These are phyloP conservation scores for Parus major DNA, from an alignment of 2,113 vertebrate genomes.

Conservation along the genomic window DNA sequence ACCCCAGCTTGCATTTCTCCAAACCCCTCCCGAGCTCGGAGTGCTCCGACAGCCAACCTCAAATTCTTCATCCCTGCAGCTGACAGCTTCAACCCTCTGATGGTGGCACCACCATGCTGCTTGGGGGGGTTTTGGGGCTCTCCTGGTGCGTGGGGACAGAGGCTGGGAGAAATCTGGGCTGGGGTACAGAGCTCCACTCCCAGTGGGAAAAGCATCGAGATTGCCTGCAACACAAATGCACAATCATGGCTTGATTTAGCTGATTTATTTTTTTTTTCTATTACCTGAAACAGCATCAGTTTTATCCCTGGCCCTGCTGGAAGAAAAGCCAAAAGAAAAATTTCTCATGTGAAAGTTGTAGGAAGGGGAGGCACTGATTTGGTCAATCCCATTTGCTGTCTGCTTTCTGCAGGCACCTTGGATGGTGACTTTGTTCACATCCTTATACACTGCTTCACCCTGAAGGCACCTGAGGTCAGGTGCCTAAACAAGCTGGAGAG, in stretches of 20 bases:
- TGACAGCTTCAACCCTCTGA: not conserved
- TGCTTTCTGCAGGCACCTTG: not conserved
- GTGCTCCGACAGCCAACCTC: not conserved
- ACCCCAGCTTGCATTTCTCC: conserved; percentile 26
- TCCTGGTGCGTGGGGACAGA: not conserved
- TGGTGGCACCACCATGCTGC: accelerated
- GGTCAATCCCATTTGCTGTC: not conserved
- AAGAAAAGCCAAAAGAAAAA: not conserved
- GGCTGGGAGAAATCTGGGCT: not conserved
- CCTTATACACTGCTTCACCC: not conserved
- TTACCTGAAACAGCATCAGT: not conserved
- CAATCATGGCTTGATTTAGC: not conserved
- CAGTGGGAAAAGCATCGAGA: not conserved
- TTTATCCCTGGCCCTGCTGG: not conserved
- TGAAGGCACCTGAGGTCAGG: not conserved
- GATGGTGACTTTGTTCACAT: not conserved
- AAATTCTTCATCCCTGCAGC: not conserved
- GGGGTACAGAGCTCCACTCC: not conserved
- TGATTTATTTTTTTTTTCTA: not conserved
- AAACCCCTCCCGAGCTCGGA: not conserved
- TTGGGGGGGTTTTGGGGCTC: not conserved
- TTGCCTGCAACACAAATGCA: not conserved
- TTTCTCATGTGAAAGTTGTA: not conserved
- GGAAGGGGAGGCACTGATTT: not conserved
- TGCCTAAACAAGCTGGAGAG: not conserved